Evolutionary conservation across 2,797 vertebrate genomes (phyloP), one percentile per base, ranked within the genome.

Genomic region (Syngnathus rostellatus): DNA sequence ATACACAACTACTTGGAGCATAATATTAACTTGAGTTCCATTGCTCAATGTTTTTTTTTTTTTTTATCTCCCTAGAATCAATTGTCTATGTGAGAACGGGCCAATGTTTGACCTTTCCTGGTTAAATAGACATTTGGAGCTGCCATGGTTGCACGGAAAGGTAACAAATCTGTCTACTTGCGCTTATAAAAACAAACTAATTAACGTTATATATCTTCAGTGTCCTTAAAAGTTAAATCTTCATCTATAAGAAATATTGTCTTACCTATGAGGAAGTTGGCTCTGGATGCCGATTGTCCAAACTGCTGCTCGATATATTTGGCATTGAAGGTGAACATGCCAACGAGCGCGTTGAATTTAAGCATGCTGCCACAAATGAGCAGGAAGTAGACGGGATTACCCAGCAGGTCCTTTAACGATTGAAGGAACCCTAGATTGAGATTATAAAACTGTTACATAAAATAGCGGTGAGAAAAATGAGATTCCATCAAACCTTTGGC

Each of bases 231-330:
- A 54, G 14, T 45, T 5, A 46, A 16, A 46, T 16, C 16, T 17
- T 5, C 2, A 46, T 17, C 45, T 31, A 17, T 1, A 46, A 46
- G 45, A 46, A 46, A 21, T 21, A 9, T 51, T n/a, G 9, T 51
- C 57, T 81, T 75, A 92, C 92, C 91, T 38, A 93, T 91, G 41
- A 93, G 88, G 74, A 92, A 91, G 77, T 92, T 93, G 12, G 91
- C 90, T 81, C 88, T 87, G 46, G 90, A 88, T 17, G 92, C 87
- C 37, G 90, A 89, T 70, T 87, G 88, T 64, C 92, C 92, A 77
- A 93, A 93, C 79, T 93, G 91, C 21, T 92, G 91, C 66, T 93
- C 91, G 81, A 93, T 90, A 76, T 91, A 93, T 79, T 93, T 93
- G 69, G 89, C 85, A 80, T 90, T 92, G 69, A 92, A 93, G 54